Percentiles rank a stretch among this genome's conserved stretches.
Conservation (phyloP, 2,797 vertebrate species). For the Sebastes trivittatus region DNA sequence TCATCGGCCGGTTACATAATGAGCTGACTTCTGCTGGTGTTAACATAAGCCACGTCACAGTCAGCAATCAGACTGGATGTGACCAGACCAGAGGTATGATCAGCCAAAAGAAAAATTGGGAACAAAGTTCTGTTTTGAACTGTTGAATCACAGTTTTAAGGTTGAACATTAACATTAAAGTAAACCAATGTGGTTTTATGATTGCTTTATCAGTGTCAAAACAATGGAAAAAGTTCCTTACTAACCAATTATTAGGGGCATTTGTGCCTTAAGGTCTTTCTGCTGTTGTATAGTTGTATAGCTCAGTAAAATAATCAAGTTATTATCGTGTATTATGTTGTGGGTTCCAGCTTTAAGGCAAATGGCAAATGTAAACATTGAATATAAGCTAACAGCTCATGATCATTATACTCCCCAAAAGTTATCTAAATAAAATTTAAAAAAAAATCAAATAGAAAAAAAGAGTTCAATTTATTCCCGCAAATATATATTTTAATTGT, state of each 20-base stretch:
- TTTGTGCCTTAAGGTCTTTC: background rate
- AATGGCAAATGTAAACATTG: background rate
- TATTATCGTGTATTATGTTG: background rate
- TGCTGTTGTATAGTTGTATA: background rate
- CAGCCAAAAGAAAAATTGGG: background rate
- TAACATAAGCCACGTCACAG: conserved; percentile 51
- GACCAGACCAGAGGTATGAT: background rate
- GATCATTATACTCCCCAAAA: background rate
- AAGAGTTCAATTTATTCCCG: no score
- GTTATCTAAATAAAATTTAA: background rate
- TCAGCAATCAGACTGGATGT: conserved; percentile 80
- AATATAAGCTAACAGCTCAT: background rate
- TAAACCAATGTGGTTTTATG: background rate
- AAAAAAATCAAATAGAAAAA: background rate
- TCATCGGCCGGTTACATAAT: conserved; percentile 65
- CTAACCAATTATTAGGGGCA: background rate
- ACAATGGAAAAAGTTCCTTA: background rate
- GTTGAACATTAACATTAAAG: background rate
- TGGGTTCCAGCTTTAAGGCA: background rate
- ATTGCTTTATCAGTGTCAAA: background rate
- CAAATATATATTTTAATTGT: background rate
- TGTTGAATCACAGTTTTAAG: background rate
- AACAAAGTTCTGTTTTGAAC: background rate
- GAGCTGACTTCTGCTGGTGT: conserved; percentile 76
- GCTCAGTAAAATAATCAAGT: background rate